phyloP scores from a whole-genome alignment of 2,888 invertebrate species.

The Synergus itoensis region DNA sequence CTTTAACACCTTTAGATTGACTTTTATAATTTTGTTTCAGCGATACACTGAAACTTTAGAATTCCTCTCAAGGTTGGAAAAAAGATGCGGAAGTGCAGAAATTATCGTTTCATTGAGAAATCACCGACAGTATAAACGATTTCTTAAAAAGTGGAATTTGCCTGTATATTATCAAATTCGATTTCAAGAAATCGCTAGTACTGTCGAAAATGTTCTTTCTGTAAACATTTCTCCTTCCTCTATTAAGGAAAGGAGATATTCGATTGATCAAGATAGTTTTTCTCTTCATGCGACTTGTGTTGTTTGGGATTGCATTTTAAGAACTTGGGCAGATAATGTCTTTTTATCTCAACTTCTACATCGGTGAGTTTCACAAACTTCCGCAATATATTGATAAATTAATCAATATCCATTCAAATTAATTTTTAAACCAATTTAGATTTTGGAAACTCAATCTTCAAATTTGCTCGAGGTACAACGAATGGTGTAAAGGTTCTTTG shows the following conservation, averaged over 20 bases:
- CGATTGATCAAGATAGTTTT: conserved; percentile 62
- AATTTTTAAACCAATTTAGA: conserved; percentile 74
- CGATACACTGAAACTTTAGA: conserved; percentile 89
- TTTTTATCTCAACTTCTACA: conserved; percentile 89
- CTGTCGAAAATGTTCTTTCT: conserved; percentile 67
- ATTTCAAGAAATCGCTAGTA: conserved; percentile 94
- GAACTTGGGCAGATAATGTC: conserved; percentile 89
- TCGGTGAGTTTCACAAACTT: conserved; percentile 66
- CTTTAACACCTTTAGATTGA: conserved; percentile 27
- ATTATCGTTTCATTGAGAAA: conserved; percentile 82
- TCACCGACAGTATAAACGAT: conserved; percentile 87
- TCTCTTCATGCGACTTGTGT: conserved; percentile 77
- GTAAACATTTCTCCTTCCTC: conserved; percentile 68
- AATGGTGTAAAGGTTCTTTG: conserved; percentile 82
- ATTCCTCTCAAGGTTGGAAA: conserved; percentile 87
- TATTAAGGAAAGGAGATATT: conserved; percentile 61
- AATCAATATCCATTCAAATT: conserved; percentile 5
- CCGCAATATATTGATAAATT: conserved; percentile 5
- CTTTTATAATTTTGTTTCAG: conserved; percentile 66
- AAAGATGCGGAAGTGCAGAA: conserved; percentile 81
- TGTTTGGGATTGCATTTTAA: conserved; percentile 80
- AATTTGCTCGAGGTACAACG: conserved; percentile 87
- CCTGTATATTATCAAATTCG: conserved; percentile 98
- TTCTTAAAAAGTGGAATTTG: conserved; percentile 93
- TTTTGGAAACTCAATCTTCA: conserved; percentile 95